phyloP scores from a whole-genome alignment of 2,888 invertebrate species.

The Chirona hameri region DNA sequence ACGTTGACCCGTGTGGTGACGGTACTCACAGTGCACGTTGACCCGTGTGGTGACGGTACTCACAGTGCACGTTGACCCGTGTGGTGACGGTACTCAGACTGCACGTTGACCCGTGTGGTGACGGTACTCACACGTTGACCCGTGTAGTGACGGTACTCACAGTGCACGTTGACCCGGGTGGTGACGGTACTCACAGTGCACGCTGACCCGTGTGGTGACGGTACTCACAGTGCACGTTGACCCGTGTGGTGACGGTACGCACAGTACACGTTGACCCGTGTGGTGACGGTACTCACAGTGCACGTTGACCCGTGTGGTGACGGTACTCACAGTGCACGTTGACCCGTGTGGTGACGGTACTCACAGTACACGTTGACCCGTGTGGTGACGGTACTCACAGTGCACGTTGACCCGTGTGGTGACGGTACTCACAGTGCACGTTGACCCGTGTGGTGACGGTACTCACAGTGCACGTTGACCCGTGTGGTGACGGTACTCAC shows the following conservation, averaged over 20 bases:
- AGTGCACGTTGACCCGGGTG: slow-evolving; percentile 34
- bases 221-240: slow-evolving; percentile 35
- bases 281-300: slow-evolving; percentile 34
- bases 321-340: slow-evolving; percentile 33
- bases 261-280: slow-evolving; percentile 34
- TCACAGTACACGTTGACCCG: slow-evolving; percentile 34
- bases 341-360: slow-evolving; percentile 33
- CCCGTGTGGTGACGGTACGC: slow-evolving; percentile 32
- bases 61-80: slow-evolving; percentile 34
- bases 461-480: slow-evolving; percentile 35
- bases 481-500: slow-evolving; percentile 32
- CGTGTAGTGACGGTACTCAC: slow-evolving; percentile 31
- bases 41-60: slow-evolving; percentile 34
- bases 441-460: slow-evolving; percentile 33
- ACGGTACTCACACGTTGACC: slow-evolving; percentile 34
- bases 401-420: slow-evolving; percentile 35
- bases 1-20: slow-evolving; percentile 34
- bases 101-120: slow-evolving; percentile 34
- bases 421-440: slow-evolving; percentile 33
- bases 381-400: slow-evolving; percentile 33
- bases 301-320: slow-evolving; percentile 34
- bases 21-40: slow-evolving; percentile 33
- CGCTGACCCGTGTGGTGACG: slow-evolving; percentile 33
- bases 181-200: slow-evolving; percentile 35
- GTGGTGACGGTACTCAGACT: slow-evolving; percentile 35